Evolutionary conservation across 2,797 vertebrate species (phyloP), one percentile per base, ranked within the genome.

Genomic region (Tiaroga cobitis): DNA sequence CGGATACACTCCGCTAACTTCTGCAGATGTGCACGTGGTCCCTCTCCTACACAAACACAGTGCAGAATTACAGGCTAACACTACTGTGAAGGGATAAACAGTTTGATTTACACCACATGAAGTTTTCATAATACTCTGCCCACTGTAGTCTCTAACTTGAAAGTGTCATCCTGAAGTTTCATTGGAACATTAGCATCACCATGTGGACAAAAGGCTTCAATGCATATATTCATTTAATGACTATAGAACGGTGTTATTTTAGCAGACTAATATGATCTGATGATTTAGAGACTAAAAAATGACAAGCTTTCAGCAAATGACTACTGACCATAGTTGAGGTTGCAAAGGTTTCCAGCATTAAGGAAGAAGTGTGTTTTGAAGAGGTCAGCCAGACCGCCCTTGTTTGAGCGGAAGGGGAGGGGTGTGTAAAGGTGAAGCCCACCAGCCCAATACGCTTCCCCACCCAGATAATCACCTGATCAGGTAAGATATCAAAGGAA

Each of bases 281-380:
- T n/a, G n/a, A n/a, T n/a, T n/a, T n/a, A n/a, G n/a, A n/a, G n/a
- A n/a, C n/a, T n/a, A n/a, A n/a, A n/a, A n/a, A n/a, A n/a, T n/a
- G n/a, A n/a, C n/a, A n/a, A n/a, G n/a, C n/a, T n/a, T n/a, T n/a
- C n/a, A n/a, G n/a, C n/a, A n/a, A n/a, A n/a, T n/a, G n/a, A n/a
- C 32, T 11, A 26, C 90, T 91, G 86, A 97, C 97, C 96, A 0
- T 97, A 97, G 92, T 97, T 95, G 85, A 97, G 96, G 89, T 96
- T 97, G 93, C 97, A 97, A 86, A 97, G 95, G 87, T 97, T 97
- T 70, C 97, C 97, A 1, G 96, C 97, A 21, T 97, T 97, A 79
- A 97, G 95, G 87, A 97, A 97, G 83, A 97, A 97, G 87, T 97
- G 97, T 4, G 95, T 97, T 54, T 96, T 91, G 91, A 97, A 97